Conservation (phyloP, 1,140 invertebrate species). For the Anastrepha obliqua region DNA sequence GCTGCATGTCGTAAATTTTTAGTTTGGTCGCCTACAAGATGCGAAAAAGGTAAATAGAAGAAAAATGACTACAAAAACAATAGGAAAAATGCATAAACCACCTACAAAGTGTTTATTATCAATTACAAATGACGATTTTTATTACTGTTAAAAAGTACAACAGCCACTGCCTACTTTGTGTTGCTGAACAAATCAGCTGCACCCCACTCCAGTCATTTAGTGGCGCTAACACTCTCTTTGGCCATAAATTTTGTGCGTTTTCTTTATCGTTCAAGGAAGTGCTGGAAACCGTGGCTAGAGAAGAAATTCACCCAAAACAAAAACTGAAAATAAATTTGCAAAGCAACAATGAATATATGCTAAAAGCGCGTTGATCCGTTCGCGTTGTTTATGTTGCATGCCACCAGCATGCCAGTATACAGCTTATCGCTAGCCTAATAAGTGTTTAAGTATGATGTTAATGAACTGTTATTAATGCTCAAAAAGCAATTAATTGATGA, state of each 20-base stretch:
- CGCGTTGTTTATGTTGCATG: constrained; percentile 35
- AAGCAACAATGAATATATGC: background rate
- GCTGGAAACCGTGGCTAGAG: background rate
- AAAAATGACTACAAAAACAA: background rate
- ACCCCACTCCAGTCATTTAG: constrained; percentile 1
- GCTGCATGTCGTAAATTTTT: background rate
- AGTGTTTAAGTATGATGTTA: constrained; percentile 25
- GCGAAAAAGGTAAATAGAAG: background rate
- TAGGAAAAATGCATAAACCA: background rate
- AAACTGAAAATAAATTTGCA: background rate
- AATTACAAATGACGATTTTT: constrained; percentile 53
- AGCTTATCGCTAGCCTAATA: constrained; percentile 1
- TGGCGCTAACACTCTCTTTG: constrained; percentile 39
- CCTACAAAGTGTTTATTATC: constrained; percentile 53
- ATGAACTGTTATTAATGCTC: constrained; percentile 47
- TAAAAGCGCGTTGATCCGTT: constrained; percentile 4
- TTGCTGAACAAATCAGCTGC: background rate
- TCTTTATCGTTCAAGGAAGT: constrained; percentile 46
- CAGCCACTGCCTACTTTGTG: background rate
- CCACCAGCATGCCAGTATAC: background rate
- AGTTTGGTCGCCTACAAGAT: background rate
- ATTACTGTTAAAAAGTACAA: background rate
- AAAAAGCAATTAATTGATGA: constrained; percentile 33
- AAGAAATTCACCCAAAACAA: background rate
- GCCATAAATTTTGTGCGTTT: constrained; percentile 46